Evolutionary conservation across 2,113 vertebrate genomes (phyloP).

Genomic region (Aix galericulata): DNA sequence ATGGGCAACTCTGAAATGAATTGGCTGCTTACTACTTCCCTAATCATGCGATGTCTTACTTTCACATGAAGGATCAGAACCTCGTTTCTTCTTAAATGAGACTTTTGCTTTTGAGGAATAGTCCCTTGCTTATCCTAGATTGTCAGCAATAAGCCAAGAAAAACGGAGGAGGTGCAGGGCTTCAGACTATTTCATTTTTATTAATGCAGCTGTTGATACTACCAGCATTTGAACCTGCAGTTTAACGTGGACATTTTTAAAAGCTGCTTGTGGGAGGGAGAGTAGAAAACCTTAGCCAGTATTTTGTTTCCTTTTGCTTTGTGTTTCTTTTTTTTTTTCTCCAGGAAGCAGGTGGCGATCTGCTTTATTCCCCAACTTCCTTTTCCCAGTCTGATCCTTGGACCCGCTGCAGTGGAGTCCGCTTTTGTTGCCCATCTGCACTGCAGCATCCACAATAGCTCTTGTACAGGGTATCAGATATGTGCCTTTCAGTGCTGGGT

Average conservation of each 20-base stretch:
- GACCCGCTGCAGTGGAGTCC: not conserved
- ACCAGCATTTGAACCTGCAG: conserved; percentile 41
- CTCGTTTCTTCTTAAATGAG: not conserved
- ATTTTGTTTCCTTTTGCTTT: not conserved
- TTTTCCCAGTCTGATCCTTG: conserved; percentile 25
- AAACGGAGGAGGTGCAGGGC: not conserved
- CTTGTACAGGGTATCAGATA: conserved; percentile 81
- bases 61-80: conserved; percentile 12
- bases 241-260: not conserved
- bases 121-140: not conserved
- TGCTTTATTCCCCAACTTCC: not conserved
- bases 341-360: not conserved
- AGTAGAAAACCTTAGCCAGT: not conserved
- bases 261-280: conserved; percentile 4
- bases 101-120: conserved; percentile 3
- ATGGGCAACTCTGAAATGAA: not conserved
- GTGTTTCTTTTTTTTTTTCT: no score
- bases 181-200: not conserved
- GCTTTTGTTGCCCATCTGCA: conserved; percentile 46
- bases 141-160: not conserved
- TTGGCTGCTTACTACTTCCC: not conserved
- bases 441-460: conserved; percentile 71
- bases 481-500: conserved; percentile 83
- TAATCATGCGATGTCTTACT: not conserved
- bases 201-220: conserved; percentile 45